Conservation (phyloP, 2,797 vertebrate species). For the Sparus aurata region DNA sequence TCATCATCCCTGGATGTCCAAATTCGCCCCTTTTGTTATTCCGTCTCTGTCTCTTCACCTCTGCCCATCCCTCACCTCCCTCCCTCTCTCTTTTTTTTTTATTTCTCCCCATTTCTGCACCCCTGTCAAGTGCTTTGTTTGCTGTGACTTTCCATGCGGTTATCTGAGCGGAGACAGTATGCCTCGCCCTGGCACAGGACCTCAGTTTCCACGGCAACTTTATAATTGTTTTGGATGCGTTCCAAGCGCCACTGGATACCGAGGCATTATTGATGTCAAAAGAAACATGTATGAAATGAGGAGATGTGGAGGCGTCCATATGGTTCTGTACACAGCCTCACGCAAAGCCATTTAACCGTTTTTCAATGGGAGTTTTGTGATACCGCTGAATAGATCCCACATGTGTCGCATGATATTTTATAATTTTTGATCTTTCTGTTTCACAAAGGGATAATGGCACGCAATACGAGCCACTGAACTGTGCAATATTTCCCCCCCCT, state of each 20-base stretch:
- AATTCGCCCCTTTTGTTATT: conserved; percentile 74
- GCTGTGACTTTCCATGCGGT: conserved; percentile 88
- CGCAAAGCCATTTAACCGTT: conserved; percentile 80
- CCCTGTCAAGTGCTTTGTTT: conserved; percentile 88
- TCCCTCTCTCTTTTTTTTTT: conserved; percentile 54
- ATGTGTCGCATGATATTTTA: conserved; percentile 82
- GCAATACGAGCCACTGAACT: conserved; percentile 72
- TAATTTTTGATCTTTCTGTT: conserved; percentile 78
- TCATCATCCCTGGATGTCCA: conserved; percentile 54
- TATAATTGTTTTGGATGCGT: conserved; percentile 97
- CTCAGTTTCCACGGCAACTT: conserved; percentile 96
- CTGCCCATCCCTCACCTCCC: conserved; percentile 80
- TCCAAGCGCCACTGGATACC: conserved; percentile 90
- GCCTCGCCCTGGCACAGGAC: conserved; percentile 92
- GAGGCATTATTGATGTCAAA: conserved; percentile 89
- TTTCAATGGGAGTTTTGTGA: conserved; percentile 83
- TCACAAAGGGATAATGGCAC: conserved; percentile 80
- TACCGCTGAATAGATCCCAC: conserved; percentile 80
- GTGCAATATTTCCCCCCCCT: conserved; percentile 69
- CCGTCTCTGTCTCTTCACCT: conserved; percentile 78
- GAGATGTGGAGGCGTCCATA: conserved; percentile 87
- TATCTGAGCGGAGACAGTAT: conserved; percentile 91
- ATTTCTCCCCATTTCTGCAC: conserved; percentile 77
- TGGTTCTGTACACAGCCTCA: conserved; percentile 85
- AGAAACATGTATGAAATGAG: conserved; percentile 90